These are phyloP conservation scores for Tapirus indicus DNA, from an alignment of 2,797 vertebrate genomes.

Conservation along the genomic window DNA sequence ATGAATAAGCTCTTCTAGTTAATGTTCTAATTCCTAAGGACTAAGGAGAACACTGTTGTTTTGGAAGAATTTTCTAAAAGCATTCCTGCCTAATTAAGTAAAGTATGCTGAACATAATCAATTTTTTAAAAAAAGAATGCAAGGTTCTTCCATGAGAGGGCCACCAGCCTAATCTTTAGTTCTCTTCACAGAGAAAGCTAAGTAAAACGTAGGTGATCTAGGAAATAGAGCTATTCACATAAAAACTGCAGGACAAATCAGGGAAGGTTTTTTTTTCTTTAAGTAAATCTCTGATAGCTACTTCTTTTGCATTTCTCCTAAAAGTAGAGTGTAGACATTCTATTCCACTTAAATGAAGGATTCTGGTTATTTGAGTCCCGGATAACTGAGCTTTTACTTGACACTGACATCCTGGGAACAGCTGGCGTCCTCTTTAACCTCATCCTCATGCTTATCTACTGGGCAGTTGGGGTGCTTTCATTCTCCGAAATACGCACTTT, in stretches of 20 bases:
- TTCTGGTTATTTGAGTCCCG: background rate
- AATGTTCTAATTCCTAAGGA: conserved; percentile 25
- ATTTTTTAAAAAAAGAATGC: conserved; percentile 1
- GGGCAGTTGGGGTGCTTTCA: background rate
- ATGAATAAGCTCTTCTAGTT: conserved; percentile 4
- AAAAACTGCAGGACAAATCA: background rate
- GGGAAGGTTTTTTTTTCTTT: background rate
- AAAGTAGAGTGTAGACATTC: background rate
- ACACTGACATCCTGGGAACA: background rate
- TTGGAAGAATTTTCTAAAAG: conserved; percentile 69
- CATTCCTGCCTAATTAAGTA: conserved; percentile 71
- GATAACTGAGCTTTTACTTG: background rate
- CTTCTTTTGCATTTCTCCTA: background rate
- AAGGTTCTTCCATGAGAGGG: conserved; percentile 20
- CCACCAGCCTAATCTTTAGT: conserved; percentile 23
- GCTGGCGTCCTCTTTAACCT: background rate
- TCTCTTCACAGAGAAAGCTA: conserved; percentile 2
- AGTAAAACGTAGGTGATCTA: background rate
- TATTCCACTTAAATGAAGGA: background rate
- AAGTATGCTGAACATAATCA: conserved; percentile 49
- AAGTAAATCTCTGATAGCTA: background rate
- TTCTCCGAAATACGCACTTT: background rate
- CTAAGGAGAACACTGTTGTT: conserved; percentile 51
- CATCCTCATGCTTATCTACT: background rate
- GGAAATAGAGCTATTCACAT: background rate